Percentiles rank a stretch among this genome's conserved stretches.
These are phyloP conservation scores for Callopanchax toddi DNA, from an alignment of 2,113 vertebrate genomes.

Conservation along the genomic window DNA sequence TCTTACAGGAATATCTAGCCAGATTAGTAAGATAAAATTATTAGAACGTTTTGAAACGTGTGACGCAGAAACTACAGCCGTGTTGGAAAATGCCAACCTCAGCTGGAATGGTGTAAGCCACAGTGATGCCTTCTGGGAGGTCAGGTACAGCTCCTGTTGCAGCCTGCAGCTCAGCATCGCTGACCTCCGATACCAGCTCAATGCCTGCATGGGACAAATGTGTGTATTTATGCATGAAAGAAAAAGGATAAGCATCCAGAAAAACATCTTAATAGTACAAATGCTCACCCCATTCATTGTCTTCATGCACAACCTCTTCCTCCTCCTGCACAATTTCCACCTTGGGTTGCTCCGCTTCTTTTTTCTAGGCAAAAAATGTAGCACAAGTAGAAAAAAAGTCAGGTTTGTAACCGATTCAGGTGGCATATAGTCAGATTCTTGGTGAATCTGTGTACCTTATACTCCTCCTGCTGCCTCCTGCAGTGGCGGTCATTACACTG, in stretches of 20 bases:
- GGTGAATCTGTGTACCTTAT: slow-evolving; percentile 74
- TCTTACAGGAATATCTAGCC: too few species aligned
- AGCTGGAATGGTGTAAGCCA: slow-evolving; percentile 92
- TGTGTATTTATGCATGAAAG: background rate
- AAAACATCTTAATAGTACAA: background rate
- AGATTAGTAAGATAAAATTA: too few species aligned
- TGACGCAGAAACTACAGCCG: background rate
- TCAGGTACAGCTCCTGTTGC: slow-evolving; percentile 86
- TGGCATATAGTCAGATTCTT: background rate
- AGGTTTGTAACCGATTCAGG: background rate
- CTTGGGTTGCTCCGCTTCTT: slow-evolving; percentile 80
- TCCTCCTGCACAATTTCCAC: slow-evolving; percentile 75
- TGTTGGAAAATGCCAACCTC: slow-evolving; percentile 76
- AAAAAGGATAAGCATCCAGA: background rate
- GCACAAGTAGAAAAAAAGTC: background rate
- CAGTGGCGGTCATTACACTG: slow-evolving; percentile 90
- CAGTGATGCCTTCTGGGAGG: slow-evolving; percentile 91
- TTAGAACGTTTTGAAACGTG: too few species aligned
- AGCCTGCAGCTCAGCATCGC: slow-evolving; percentile 87
- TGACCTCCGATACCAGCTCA: slow-evolving; percentile 90
- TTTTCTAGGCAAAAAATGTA: slow-evolving; percentile 76
- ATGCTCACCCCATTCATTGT: slow-evolving; percentile 92
- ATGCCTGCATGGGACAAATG: slow-evolving; percentile 82
- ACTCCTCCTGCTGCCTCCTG: slow-evolving; percentile 88
- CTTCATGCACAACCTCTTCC: slow-evolving; percentile 87